Evolutionary conservation across 2,113 vertebrate genomes (phyloP), one percentile per base, ranked within the genome.

Genomic region (Phocoena phocoena): DNA sequence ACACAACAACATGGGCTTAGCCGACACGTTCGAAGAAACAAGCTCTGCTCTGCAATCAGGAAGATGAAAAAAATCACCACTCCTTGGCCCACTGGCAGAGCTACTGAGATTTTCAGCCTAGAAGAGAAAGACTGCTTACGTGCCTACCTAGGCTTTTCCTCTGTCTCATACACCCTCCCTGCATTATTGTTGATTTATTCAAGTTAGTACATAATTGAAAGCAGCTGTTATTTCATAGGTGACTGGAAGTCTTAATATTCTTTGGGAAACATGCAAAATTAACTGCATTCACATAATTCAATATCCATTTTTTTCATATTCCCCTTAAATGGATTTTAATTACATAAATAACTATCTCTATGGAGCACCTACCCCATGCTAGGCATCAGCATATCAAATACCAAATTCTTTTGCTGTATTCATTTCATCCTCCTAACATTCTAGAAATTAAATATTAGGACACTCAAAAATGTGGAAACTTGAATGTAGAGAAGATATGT

Each of bases 121-220:
- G 60, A 68, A 33, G 41, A 84, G 21, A 95, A 97, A 88, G 44
- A 83, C 4, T 8, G 18, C 26, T 90, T 93, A 60, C 17, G 41
- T 62, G 81, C 21, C 28, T 77, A 53, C 26, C 65, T 91, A 79
- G 41, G 33, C 62, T 81, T 68, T 93, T 44, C 63, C n/a, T 87
- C 25, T 17, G 17, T 26, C 63, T 83, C 58, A 47, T 41, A 50
- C 8, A 95, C 68, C 33, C 38, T 83, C 36, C 53, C n/a, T 17
- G 38, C 91, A 79, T 68, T 92, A 80, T 76, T 70, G 26, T 47
- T 94, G 50, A 65, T 94, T 97, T 74, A 88, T 93, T 95, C 71
- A 92, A 94, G 95, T 95, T 58, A 95, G 65, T 14, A n/a, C 68
- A 63, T 94, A 93, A 95, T 95, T 94, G 53, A 93, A 96, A 96